A percentile compares a stretch with the other conserved stretches of the same genome.
Evolutionary conservation across 2,797 vertebrate genomes (phyloP).

Genomic region (Hypotaenidia okinawae): DNA sequence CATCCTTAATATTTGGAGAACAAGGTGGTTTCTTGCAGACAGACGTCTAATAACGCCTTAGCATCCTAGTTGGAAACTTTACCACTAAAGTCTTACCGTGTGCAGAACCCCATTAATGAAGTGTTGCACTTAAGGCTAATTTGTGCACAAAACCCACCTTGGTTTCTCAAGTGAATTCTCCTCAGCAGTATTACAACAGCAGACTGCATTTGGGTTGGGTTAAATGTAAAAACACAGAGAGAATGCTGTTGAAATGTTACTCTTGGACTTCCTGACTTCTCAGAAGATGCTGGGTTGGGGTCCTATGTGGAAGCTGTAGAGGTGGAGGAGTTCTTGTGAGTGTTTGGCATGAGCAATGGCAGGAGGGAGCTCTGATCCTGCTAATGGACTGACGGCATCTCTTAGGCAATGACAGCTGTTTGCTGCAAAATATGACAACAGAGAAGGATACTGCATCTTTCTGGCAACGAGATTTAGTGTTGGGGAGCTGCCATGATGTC

Average conservation of each 20-base stretch:
- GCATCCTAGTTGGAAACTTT: neutral
- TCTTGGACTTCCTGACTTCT: neutral
- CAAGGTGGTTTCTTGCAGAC: neutral
- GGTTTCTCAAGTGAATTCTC: neutral
- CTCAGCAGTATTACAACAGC: neutral
- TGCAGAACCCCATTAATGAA: neutral
- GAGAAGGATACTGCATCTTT: neutral
- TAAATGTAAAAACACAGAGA: neutral
- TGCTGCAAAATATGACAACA: neutral
- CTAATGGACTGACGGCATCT: neutral
- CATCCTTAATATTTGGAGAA: neutral
- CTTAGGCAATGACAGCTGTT: neutral
- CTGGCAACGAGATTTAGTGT: neutral
- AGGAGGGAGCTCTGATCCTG: rapidly evolving
- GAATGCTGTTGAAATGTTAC: neutral
- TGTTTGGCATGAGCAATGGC: neutral
- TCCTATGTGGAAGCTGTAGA: neutral
- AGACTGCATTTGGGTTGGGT: neutral
- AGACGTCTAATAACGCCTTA: neutral
- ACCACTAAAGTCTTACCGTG: neutral
- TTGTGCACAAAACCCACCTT: neutral
- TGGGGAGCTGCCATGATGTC: neutral
- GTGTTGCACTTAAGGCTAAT: neutral
- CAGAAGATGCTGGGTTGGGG: neutral
- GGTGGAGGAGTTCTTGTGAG: neutral